Percentiles rank a stretch among this genome's conserved stretches.
Evolutionary conservation across 2,888 invertebrate genomes (phyloP).

Genomic region (Andrena chrysosceles): DNA sequence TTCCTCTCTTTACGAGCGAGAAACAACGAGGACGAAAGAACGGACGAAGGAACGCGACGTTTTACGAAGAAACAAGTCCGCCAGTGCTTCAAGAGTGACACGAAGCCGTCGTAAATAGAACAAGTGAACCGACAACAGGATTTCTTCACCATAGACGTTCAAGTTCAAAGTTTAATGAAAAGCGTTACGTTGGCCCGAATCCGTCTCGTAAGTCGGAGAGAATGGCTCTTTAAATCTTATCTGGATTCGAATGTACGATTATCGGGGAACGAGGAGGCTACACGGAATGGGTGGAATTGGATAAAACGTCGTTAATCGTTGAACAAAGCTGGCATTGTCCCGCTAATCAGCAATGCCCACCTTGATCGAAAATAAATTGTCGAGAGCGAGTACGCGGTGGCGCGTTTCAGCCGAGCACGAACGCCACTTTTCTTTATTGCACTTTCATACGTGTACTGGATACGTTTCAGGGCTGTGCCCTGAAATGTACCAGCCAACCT

Average conservation of each 20-base stretch:
- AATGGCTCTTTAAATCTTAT: slow-evolving; percentile 74
- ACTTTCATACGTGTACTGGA: slow-evolving; percentile 73
- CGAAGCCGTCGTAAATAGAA: slow-evolving; percentile 35
- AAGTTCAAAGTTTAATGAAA: slow-evolving; percentile 68
- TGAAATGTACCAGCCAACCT: slow-evolving; percentile 64
- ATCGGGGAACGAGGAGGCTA: slow-evolving; percentile 67
- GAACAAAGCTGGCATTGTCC: slow-evolving; percentile 72
- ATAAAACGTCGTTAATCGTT: slow-evolving; percentile 75
- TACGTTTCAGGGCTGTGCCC: slow-evolving; percentile 60
- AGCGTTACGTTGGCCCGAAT: slow-evolving; percentile 54
- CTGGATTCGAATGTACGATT: slow-evolving; percentile 72
- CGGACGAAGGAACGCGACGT: neutral
- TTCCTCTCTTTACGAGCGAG: slow-evolving; percentile 3
- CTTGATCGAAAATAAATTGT: slow-evolving; percentile 74
- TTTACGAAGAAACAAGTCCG: neutral
- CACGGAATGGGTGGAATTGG: slow-evolving; percentile 74
- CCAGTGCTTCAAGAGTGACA: neutral
- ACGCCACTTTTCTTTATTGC: slow-evolving; percentile 77
- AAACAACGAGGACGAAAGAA: neutral
- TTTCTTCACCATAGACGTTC: slow-evolving; percentile 18
- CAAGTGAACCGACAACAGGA: slow-evolving; percentile 37
- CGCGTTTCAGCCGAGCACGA: slow-evolving; percentile 69
- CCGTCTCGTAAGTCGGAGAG: slow-evolving; percentile 60
- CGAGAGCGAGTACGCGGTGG: slow-evolving; percentile 33
- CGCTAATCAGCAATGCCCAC: slow-evolving; percentile 73